These are phyloP conservation scores for Pipistrellus pygmaeus DNA, from an alignment of 2,797 vertebrate species.

Conservation along the genomic window DNA sequence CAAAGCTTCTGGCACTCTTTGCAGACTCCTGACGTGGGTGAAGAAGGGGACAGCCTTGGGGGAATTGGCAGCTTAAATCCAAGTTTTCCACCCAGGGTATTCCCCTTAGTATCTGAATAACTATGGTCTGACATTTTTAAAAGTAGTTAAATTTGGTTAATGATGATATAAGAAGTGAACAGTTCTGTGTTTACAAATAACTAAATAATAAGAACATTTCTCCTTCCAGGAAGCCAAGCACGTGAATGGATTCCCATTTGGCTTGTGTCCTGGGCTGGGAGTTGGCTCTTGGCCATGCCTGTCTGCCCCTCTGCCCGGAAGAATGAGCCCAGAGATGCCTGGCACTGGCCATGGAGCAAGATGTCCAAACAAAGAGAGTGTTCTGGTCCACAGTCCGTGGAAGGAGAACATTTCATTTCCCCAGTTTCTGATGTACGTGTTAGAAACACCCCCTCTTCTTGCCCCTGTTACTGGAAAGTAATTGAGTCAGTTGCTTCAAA, in stretches of 20 bases:
- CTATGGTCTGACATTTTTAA: neutral
- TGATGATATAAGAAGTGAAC: neutral
- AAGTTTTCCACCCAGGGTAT: neutral
- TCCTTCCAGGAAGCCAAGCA: neutral
- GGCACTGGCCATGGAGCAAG: constrained; percentile 39
- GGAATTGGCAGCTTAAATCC: fast-evolving
- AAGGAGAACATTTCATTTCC: neutral
- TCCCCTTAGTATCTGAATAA: neutral
- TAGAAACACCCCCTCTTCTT: neutral
- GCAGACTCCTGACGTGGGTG: too few relatives aligned
- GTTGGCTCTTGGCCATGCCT: neutral
- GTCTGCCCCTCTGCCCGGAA: neutral
- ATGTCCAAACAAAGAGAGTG: constrained; percentile 62
- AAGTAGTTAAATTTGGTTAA: neutral
- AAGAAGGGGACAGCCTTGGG: too few relatives aligned
- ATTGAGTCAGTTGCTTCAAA: constrained; percentile 66
- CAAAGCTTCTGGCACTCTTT: too few relatives aligned
- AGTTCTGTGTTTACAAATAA: neutral
- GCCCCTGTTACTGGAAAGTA: constrained; percentile 2
- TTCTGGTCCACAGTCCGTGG: neutral
- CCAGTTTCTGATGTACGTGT: neutral
- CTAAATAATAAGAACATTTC: neutral
- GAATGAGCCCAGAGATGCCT: neutral
- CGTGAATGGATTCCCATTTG: neutral
- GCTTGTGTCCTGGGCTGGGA: neutral